A percentile compares a stretch with the other conserved stretches of the same genome.
Conservation (phyloP, 1,140 invertebrate genomes). For the Eufriesea mexicana region DNA sequence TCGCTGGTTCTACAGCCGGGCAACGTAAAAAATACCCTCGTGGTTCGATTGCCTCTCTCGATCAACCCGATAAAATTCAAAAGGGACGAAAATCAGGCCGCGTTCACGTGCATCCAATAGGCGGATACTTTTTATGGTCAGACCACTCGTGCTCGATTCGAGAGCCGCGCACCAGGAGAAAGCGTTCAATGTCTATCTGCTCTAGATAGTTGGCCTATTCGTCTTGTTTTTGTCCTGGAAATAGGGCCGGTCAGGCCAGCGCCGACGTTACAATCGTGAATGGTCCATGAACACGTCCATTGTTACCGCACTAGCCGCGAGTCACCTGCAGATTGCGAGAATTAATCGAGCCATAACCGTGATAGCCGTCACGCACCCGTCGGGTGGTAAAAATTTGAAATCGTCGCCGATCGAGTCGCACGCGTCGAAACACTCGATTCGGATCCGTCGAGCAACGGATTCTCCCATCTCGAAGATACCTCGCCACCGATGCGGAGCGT, state of each 20-base stretch:
- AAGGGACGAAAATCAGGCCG: conserved; percentile 31
- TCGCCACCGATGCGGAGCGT: not conserved
- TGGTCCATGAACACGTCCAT: conserved; percentile 56
- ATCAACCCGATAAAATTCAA: conserved; percentile 50
- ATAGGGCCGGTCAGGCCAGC: conserved; percentile 43
- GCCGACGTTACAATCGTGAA: conserved; percentile 65
- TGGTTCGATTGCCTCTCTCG: not conserved
- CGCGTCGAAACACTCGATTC: not conserved
- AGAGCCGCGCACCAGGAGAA: conserved; percentile 59
- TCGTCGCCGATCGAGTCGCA: not conserved
- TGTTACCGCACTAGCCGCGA: conserved; percentile 66
- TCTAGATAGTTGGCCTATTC: conserved; percentile 73
- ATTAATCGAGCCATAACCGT: conserved; percentile 67
- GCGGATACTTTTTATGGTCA: conserved; percentile 54
- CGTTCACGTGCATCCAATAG: conserved; percentile 49
- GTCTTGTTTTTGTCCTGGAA: conserved; percentile 72
- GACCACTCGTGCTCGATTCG: conserved; percentile 52
- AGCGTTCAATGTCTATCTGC: conserved; percentile 72
- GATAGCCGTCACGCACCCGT: conserved; percentile 17
- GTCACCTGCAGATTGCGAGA: conserved; percentile 68
- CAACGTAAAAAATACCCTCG: not conserved
- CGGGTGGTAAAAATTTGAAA: conserved; percentile 45
- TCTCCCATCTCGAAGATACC: not conserved
- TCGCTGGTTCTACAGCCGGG: too few relatives aligned
- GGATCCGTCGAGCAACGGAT: too few relatives aligned